Evolutionary conservation across 2,113 vertebrate species (phyloP).

Genomic region (Plectropomus leopardus): DNA sequence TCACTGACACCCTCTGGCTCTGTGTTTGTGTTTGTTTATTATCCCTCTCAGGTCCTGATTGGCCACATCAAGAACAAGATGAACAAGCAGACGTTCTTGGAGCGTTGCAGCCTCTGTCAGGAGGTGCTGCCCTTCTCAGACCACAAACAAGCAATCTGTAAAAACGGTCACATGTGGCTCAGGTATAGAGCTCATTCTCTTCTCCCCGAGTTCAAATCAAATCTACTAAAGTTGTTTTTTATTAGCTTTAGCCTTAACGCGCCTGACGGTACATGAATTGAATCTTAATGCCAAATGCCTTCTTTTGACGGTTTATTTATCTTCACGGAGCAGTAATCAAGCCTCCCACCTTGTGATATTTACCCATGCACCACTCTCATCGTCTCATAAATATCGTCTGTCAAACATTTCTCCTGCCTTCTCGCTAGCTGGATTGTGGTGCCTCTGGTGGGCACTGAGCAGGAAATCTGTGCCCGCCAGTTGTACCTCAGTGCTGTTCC

Average conservation of each 20-base stretch:
- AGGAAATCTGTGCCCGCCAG: conserved; percentile 52
- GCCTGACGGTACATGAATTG: conserved; percentile 42
- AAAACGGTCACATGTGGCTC: conserved; percentile 96
- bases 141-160: conserved; percentile 89
- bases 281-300: conserved; percentile 58
- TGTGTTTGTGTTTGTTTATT: background rate
- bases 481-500: conserved; percentile 44
- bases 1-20: background rate
- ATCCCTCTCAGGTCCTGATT: conserved; percentile 91
- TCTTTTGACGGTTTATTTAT: conserved; percentile 72
- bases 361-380: conserved; percentile 66
- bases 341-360: conserved; percentile 76
- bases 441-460: conserved; percentile 67
- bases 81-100: conserved; percentile 95
- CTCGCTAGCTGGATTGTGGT: conserved; percentile 22
- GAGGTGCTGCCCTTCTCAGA: conserved; percentile 93
- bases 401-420: conserved; percentile 44
- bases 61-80: conserved; percentile 97
- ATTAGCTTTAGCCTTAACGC: conserved; percentile 4
- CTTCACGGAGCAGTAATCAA: conserved; percentile 69
- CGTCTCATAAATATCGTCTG: conserved; percentile 57
- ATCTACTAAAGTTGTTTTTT: conserved; percentile 27
- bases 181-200: conserved; percentile 83
- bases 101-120: conserved; percentile 95
- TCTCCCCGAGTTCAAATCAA: background rate